Conservation (phyloP, 1,140 invertebrate genomes). For the Macrobrachium nipponense region DNA sequence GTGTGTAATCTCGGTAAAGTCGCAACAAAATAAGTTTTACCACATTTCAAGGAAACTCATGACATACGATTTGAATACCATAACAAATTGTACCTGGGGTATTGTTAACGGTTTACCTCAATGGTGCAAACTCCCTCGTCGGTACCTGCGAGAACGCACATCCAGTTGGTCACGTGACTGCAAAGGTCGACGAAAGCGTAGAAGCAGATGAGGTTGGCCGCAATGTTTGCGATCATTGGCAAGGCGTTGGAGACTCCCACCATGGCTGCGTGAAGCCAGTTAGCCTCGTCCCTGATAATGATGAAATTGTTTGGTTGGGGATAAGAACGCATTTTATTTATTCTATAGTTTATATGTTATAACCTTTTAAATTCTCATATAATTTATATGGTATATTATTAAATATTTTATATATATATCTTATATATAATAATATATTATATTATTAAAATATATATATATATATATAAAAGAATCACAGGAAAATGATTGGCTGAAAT, state of each 20-base stretch:
- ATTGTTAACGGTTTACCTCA: not conserved
- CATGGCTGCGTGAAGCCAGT: slow-evolving; percentile 87
- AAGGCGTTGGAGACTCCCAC: slow-evolving; percentile 83
- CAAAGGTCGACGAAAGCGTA: slow-evolving; percentile 75
- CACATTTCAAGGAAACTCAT: not conserved
- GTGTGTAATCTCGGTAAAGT: not conserved
- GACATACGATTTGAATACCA: no score
- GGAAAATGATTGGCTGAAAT: no score
- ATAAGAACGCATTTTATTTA: no score
- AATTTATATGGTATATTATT: no score
- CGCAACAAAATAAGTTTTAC: not conserved
- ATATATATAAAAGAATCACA: no score
- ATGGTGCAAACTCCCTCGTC: slow-evolving; percentile 63
- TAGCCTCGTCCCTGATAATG: slow-evolving; percentile 76
- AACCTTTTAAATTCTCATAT: no score
- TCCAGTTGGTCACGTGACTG: slow-evolving; percentile 76
- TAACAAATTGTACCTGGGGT: no score
- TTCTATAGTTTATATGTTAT: no score
- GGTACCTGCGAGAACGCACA: slow-evolving; percentile 80
- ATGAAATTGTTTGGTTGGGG: not conserved
- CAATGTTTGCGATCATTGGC: slow-evolving; percentile 84
- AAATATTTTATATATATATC: no score
- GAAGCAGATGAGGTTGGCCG: slow-evolving; percentile 92
- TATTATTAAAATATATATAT: no score
- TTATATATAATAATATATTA: no score